Evolutionary conservation across 2,797 vertebrate genomes (phyloP).

Genomic region (Nannoperca obscura): DNA sequence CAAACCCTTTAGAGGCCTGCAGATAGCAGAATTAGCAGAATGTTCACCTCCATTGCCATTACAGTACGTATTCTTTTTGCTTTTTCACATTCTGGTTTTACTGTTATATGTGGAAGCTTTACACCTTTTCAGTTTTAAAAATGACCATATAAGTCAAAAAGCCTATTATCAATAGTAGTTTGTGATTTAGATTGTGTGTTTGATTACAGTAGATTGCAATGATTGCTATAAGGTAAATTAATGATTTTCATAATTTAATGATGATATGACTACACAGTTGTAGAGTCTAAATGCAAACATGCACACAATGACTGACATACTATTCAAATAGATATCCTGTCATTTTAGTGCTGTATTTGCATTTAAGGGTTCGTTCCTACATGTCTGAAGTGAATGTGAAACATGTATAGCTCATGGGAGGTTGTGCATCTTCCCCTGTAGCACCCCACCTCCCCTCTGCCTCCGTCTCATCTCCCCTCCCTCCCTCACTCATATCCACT

Average conservation of each 20-base stretch:
- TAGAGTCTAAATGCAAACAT: neutral
- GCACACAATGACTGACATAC: neutral
- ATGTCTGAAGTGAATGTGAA: constrained; percentile 24
- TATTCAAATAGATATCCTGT: neutral
- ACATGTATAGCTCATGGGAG: constrained; percentile 22
- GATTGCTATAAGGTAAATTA: neutral
- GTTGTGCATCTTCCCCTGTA: constrained; percentile 31
- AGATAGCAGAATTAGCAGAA: neutral
- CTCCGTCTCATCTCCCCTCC: constrained; percentile 57
- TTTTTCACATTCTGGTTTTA: neutral
- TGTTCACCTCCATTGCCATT: neutral
- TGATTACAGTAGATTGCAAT: constrained; percentile 11
- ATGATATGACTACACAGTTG: too few relatives aligned
- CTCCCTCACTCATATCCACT: constrained; percentile 69
- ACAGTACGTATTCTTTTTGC: neutral
- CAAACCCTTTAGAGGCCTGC: neutral
- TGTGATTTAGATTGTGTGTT: constrained; percentile 9
- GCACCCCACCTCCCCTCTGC: constrained; percentile 49
- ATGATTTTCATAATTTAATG: constrained; percentile 15
- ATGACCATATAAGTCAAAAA: neutral
- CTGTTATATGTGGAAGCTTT: neutral
- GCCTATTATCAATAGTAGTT: constrained; percentile 11
- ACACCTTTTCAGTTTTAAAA: neutral
- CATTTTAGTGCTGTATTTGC: constrained; percentile 7
- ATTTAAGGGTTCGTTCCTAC: neutral